Evolutionary conservation across 2,113 vertebrate genomes (phyloP).

Genomic region (Heterotis niloticus): DNA sequence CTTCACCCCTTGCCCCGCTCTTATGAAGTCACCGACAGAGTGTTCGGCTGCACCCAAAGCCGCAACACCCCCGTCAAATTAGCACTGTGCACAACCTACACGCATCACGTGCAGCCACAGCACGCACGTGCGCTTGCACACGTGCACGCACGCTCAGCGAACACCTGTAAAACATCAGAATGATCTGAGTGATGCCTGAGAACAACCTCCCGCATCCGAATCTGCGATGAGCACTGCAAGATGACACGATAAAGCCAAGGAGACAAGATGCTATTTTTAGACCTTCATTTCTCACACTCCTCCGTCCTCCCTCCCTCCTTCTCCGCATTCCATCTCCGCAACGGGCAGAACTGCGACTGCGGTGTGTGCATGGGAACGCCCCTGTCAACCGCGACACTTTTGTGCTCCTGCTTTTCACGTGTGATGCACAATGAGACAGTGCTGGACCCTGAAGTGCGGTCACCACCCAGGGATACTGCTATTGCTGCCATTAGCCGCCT

Average conservation of each 20-base stretch:
- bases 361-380: neutral
- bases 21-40: neutral
- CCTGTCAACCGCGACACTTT: neutral
- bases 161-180: neutral
- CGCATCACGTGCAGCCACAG: neutral
- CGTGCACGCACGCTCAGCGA: constrained; percentile 27
- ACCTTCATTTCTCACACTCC: constrained; percentile 18
- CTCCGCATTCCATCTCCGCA: neutral
- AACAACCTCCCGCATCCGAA: constrained; percentile 12
- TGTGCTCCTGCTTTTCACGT: neutral
- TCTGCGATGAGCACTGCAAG: constrained; percentile 13
- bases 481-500: neutral
- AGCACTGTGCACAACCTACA: neutral
- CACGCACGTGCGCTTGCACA: constrained; percentile 26
- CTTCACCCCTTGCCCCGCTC: neutral
- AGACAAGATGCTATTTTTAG: constrained; percentile 29
- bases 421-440: neutral
- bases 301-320: neutral
- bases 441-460: neutral
- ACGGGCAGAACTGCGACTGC: neutral
- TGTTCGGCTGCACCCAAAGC: neutral
- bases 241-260: constrained; percentile 15
- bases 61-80: neutral
- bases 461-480: neutral
- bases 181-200: neutral